phyloP scores from a whole-genome alignment of 2,888 invertebrate species.

The Chrysopilus asiliformis region DNA sequence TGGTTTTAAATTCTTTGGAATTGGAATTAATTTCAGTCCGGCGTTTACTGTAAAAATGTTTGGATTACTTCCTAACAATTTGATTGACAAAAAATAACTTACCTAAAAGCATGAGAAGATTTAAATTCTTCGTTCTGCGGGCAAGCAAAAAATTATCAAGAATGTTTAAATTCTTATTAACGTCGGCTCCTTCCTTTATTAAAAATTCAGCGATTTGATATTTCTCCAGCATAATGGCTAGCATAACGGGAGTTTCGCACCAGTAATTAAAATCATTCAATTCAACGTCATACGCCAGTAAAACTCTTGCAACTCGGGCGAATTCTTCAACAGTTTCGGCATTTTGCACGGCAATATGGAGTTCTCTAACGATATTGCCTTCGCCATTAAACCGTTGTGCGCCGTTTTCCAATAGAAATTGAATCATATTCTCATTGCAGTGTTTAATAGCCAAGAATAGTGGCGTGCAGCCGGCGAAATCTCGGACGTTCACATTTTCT shows the following conservation, averaged over 20 bases:
- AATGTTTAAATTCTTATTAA: slow-evolving; percentile 23
- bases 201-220: slow-evolving; percentile 28
- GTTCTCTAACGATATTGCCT: slow-evolving; percentile 28
- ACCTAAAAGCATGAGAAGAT: slow-evolving; percentile 27
- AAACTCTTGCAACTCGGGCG: slow-evolving; percentile 22
- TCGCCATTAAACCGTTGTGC: slow-evolving; percentile 48
- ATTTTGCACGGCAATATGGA: slow-evolving; percentile 28
- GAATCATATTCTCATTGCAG: slow-evolving; percentile 44
- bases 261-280: slow-evolving; percentile 49
- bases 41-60: slow-evolving; percentile 22
- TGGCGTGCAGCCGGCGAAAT: slow-evolving; percentile 47
- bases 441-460: slow-evolving; percentile 57
- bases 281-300: slow-evolving; percentile 40
- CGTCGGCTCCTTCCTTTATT: slow-evolving; percentile 29
- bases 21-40: slow-evolving; percentile 21
- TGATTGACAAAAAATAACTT: slow-evolving; percentile 12
- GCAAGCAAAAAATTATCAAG: slow-evolving; percentile 23
- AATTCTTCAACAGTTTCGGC: slow-evolving; percentile 22
- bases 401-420: slow-evolving; percentile 45
- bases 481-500: slow-evolving; percentile 25
- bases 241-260: slow-evolving; percentile 54
- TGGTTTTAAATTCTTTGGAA: slow-evolving; percentile 12
- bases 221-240: slow-evolving; percentile 38
- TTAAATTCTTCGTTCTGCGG: slow-evolving; percentile 17
- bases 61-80: neutral